Conservation (phyloP, 2,888 invertebrate species). For the Athetis lepigone region DNA sequence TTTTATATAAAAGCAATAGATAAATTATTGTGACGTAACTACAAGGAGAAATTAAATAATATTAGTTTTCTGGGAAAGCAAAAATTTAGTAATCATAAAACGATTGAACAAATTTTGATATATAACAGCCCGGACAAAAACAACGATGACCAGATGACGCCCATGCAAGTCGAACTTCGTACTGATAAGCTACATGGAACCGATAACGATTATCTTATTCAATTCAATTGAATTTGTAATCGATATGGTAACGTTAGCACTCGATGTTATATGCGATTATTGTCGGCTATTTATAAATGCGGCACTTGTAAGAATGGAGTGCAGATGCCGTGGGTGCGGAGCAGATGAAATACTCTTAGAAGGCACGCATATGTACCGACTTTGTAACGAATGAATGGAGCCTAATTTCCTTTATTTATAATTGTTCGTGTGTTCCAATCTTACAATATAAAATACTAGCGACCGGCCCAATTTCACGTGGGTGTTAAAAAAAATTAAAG, state of each 20-base stretch:
- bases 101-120: neutral
- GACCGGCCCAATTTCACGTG: too few relatives aligned
- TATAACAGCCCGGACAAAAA: neutral
- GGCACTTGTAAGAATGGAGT: constrained; percentile 42
- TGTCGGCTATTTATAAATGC: constrained; percentile 40
- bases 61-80: neutral
- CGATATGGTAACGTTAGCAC: constrained; percentile 49
- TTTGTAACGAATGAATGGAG: neutral
- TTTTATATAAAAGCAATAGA: neutral
- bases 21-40: neutral
- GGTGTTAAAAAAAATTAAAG: too few relatives aligned
- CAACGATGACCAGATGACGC: constrained; percentile 38
- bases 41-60: neutral
- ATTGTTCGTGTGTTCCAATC: neutral
- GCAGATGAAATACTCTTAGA: constrained; percentile 39
- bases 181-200: constrained; percentile 43
- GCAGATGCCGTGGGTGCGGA: constrained; percentile 43
- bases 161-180: constrained; percentile 39
- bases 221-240: constrained; percentile 53
- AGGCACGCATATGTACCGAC: constrained; percentile 21
- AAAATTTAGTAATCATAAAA: neutral
- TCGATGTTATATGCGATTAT: constrained; percentile 40
- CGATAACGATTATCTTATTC: constrained; percentile 59
- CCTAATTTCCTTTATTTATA: neutral
- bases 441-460: too few relatives aligned